Evolutionary conservation across 92 coral and sea anemone genomes (phyloP), one percentile per base, ranked within the genome.

Genomic region (Actinostola sp.): DNA sequence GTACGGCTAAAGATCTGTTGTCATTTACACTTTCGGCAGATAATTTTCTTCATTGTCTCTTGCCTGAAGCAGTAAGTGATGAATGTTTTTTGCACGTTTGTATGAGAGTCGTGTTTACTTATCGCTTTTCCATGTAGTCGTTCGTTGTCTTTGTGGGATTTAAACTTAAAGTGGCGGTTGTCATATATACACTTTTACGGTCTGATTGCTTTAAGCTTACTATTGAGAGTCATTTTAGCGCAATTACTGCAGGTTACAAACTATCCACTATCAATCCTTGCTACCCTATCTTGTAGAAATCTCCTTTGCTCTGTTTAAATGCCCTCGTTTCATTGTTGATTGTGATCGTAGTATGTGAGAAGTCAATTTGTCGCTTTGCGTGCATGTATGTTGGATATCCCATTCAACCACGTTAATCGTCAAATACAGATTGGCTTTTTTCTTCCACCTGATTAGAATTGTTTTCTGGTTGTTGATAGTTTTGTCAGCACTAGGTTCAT

Each of bases 1-100:
- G 82, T 31, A 75, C 79, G 19, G 89, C 87, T 43, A 66, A 65
- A 44, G 76, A 73, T 74, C 74, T 87, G 70, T 66, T 63, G 27
- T 64, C 79, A 17, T 75, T 90, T 56, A 57, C 78, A 41, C 46
- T 61, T 44, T 81, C 80, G 55, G 90, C 89, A n/a, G 97, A 87
- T 46, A 90, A 89, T 48, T 73, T 81, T 29, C 60, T 90, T 43
- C 83, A 70, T 57, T 76, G 83, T 66, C 70, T 90, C 43, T 55
- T 90, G 8, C 97, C 97, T 49, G 77, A 69, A 61, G 87, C 86
- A 79, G 97, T 90, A 75, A 89, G 94, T 66, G 30, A 67, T 59
- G 50, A 31, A 61, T 12, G 54, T 44, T 36, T 46, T 7, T 20
- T 63, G 28, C 59, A 66, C 20, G 31, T 15, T n/a, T 21, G n/a